Evolutionary conservation across 2,888 invertebrate species (phyloP).

Genomic region (Poecilus cupreus): DNA sequence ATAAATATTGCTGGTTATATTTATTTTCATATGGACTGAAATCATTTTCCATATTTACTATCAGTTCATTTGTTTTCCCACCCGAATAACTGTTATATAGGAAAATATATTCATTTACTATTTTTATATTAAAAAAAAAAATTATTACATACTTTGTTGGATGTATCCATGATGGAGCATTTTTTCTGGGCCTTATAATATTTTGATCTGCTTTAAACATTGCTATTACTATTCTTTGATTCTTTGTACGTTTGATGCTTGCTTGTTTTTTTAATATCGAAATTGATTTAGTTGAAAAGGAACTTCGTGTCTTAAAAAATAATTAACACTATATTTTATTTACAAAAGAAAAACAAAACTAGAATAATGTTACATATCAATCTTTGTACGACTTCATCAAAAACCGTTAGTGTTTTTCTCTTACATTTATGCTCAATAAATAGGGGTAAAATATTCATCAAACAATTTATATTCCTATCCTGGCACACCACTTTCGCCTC

Average conservation of each 20-base stretch:
- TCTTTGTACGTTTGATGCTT: neutral
- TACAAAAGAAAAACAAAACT: no score
- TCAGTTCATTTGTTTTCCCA: neutral
- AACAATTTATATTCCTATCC: no score
- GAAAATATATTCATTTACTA: no score
- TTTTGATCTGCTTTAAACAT: constrained; percentile 37
- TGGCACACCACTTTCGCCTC: no score
- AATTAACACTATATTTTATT: no score
- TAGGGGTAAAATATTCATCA: no score
- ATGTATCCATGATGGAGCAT: neutral
- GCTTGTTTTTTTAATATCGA: neutral
- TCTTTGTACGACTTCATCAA: no score
- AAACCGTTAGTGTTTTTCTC: no score
- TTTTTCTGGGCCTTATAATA: constrained; percentile 33
- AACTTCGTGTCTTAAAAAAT: constrained; percentile 9
- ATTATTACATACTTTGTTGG: constrained; percentile 14
- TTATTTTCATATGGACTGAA: neutral
- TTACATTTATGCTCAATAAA: no score
- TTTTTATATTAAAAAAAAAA: neutral
- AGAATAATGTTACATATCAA: no score
- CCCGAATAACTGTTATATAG: neutral
- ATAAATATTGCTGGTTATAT: neutral
- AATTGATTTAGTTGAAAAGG: neutral
- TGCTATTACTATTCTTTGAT: neutral
- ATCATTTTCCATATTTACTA: neutral